Percentiles rank a stretch among this genome's conserved stretches.
Conservation (phyloP, 2,888 invertebrate species). For the Villa cingulata region DNA sequence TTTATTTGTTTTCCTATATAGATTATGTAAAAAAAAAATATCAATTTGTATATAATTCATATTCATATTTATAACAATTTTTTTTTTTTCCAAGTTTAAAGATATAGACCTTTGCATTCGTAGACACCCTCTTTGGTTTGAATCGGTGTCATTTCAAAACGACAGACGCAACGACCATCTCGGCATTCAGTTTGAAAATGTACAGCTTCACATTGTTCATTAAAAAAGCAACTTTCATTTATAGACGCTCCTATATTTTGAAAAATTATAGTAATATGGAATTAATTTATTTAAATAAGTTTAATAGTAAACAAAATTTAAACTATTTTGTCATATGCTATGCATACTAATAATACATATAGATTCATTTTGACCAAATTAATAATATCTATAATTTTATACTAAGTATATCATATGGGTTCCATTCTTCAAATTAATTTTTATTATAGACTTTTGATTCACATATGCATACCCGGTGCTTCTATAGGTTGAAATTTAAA, state of each 20-base stretch:
- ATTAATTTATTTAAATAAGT: no score
- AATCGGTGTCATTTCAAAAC: conserved; percentile 62
- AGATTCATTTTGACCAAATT: no score
- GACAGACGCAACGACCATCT: conserved; percentile 63
- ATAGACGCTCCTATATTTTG: conserved; percentile 63
- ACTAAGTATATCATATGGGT: no score
- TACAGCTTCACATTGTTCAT: conserved; percentile 66
- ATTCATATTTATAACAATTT: background rate
- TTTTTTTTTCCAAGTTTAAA: background rate
- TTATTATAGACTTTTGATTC: no score
- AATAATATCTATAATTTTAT: no score
- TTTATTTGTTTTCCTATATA: conserved; percentile 40
- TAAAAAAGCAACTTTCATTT: conserved; percentile 71
- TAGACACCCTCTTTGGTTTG: conserved; percentile 54
- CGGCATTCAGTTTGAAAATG: conserved; percentile 65
- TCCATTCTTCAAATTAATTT: no score
- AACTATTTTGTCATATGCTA: no score
- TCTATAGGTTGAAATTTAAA: no score
- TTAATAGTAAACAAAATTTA: no score
- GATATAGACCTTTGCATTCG: conserved; percentile 52
- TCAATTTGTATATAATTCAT: background rate
- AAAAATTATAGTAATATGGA: no score
- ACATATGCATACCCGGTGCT: no score
- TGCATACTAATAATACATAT: no score
- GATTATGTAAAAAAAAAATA: background rate